Evolutionary conservation across 2,888 invertebrate species (phyloP).

Genomic region (Cheilosia scutellata): DNA sequence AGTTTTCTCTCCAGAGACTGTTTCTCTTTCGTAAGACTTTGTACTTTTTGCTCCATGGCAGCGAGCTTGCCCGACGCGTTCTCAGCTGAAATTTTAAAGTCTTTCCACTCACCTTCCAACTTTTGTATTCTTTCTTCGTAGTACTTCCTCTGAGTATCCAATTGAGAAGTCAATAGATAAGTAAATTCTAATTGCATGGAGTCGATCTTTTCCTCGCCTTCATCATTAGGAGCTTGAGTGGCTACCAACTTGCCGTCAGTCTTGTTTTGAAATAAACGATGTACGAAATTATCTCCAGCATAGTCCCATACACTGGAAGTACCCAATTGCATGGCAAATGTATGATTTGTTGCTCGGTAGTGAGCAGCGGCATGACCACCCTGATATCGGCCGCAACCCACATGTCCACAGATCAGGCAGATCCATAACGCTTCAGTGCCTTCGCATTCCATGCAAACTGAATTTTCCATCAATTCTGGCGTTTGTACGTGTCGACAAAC

Average conservation of each 20-base stretch:
- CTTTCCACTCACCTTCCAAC: constrained; percentile 86
- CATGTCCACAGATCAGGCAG: constrained; percentile 98
- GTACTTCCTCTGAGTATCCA: constrained; percentile 96
- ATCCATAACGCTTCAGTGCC: constrained; percentile 96
- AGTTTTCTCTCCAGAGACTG: constrained; percentile 89
- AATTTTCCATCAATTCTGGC: constrained; percentile 86
- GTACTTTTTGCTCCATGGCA: constrained; percentile 85
- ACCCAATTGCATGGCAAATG: constrained; percentile 98
- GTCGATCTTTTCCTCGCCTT: constrained; percentile 93
- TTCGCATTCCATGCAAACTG: constrained; percentile 87
- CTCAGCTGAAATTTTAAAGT: constrained; percentile 85
- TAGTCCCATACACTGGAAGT: constrained; percentile 99
- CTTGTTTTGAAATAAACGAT: constrained; percentile 97
- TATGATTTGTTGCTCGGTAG: constrained; percentile 97
- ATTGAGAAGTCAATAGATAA: constrained; percentile 96
- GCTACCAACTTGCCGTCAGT: constrained; percentile 98
- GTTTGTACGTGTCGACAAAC: constrained; percentile 93
- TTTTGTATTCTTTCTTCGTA: constrained; percentile 92
- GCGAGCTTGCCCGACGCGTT: constrained; percentile 85
- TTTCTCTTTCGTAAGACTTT: constrained; percentile 87
- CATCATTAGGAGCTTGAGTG: constrained; percentile 88
- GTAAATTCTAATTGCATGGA: constrained; percentile 98
- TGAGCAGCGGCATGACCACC: constrained; percentile 98
- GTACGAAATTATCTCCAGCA: constrained; percentile 96
- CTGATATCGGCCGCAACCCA: constrained; percentile 97